phyloP scores from a whole-genome alignment of 2,113 vertebrate genomes.

The Pyrgilauda ruficollis region DNA sequence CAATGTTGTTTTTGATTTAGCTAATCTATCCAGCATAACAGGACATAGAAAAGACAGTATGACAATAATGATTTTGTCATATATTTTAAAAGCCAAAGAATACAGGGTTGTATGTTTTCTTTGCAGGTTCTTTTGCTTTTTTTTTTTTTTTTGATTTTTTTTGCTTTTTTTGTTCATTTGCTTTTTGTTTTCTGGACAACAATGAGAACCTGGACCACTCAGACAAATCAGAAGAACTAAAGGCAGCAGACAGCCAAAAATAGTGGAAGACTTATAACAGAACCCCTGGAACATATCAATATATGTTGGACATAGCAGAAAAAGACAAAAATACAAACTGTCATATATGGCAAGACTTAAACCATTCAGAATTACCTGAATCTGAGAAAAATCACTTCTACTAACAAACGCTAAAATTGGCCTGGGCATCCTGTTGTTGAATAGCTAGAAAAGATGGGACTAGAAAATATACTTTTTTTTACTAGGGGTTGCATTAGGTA shows the following conservation, averaged over 20 bases:
- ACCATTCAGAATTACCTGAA: not conserved
- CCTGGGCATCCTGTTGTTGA: not conserved
- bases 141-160: not conserved
- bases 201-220: not conserved
- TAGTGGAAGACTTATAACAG: not conserved
- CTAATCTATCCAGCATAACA: not conserved
- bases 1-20: not conserved
- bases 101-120: not conserved
- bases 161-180: too few relatives aligned
- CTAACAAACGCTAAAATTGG: not conserved
- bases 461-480: not conserved
- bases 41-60: not conserved
- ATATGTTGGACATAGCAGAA: not conserved
- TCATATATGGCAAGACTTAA: not conserved
- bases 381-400: not conserved
- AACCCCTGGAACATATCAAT: not conserved
- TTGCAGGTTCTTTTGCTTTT: not conserved
- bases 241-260: not conserved
- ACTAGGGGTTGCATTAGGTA: not conserved
- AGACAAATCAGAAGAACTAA: not conserved
- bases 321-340: slow-evolving; percentile 6
- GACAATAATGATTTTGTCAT: not conserved
- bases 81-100: not conserved
- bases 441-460: not conserved
- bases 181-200: not conserved